Conservation (phyloP, 1,140 invertebrate genomes). For the Ladona fulva region DNA sequence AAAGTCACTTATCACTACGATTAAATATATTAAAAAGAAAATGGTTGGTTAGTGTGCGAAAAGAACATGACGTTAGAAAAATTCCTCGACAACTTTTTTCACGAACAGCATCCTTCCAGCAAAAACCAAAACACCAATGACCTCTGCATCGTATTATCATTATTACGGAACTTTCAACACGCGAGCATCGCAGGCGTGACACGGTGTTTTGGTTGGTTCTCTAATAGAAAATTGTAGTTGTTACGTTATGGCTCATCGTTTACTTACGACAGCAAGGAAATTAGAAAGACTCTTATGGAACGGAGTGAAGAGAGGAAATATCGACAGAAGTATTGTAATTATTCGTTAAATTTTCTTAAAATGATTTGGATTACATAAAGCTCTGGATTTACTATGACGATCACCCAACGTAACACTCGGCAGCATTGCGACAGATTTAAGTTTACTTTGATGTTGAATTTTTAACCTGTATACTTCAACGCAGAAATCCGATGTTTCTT, state of each 20-base stretch:
- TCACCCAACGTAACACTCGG: background rate
- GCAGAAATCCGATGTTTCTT: slow-evolving; percentile 16
- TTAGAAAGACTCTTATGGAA: slow-evolving; percentile 33
- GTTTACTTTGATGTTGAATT: slow-evolving; percentile 16
- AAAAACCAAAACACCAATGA: too few relatives aligned
- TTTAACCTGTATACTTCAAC: slow-evolving; percentile 16
- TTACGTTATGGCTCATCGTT: slow-evolving; percentile 23
- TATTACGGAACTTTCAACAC: background rate
- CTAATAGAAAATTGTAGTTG: background rate
- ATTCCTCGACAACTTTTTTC: too few relatives aligned
- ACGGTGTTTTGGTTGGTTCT: background rate
- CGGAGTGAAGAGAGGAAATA: slow-evolving; percentile 29
- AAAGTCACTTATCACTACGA: too few relatives aligned
- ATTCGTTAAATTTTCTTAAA: background rate
- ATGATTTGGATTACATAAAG: background rate
- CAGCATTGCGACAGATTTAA: slow-evolving; percentile 21
- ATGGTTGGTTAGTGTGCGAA: too few relatives aligned
- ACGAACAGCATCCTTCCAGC: too few relatives aligned
- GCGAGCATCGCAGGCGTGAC: background rate
- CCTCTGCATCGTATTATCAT: too few relatives aligned
- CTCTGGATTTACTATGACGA: background rate
- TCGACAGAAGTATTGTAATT: slow-evolving; percentile 28
- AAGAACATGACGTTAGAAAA: too few relatives aligned
- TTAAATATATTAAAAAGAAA: too few relatives aligned
- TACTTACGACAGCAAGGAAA: slow-evolving; percentile 23